A percentile compares a stretch with the other conserved stretches of the same genome.
Evolutionary conservation across 2,113 vertebrate genomes (phyloP).

Genomic region (Ifrita kowaldi): DNA sequence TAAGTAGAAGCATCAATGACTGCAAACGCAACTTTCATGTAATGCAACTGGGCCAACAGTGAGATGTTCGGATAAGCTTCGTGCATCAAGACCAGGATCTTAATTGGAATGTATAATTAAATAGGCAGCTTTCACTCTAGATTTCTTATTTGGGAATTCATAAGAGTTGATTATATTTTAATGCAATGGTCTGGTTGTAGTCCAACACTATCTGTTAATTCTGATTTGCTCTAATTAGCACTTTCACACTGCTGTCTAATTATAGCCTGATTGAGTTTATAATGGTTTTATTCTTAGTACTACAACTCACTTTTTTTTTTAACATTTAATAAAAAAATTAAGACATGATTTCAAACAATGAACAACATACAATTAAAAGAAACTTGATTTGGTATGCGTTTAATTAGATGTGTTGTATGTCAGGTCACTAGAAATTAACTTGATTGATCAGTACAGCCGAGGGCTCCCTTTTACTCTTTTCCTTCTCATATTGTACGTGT

Average conservation of each 20-base stretch:
- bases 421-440: not conserved
- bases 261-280: not conserved
- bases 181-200: not conserved
- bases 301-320: not conserved
- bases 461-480: not conserved
- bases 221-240: conserved; percentile 1
- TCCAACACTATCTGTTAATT: not conserved
- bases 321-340: not conserved
- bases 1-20: not conserved
- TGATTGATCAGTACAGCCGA: not conserved
- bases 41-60: not conserved
- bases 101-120: not conserved
- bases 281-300: not conserved
- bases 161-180: not conserved
- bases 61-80: not conserved
- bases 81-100: not conserved
- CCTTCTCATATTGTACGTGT: not conserved
- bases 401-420: not conserved
- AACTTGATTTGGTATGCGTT: not conserved
- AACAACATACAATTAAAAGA: not conserved
- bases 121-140: not conserved
- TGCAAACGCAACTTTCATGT: not conserved
- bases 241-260: not conserved
- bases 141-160: not conserved
- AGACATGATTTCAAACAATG: not conserved